Evolutionary conservation across 2,113 vertebrate genomes (phyloP), one percentile per base, ranked within the genome.

Genomic region (Himantopus leucocephalus): DNA sequence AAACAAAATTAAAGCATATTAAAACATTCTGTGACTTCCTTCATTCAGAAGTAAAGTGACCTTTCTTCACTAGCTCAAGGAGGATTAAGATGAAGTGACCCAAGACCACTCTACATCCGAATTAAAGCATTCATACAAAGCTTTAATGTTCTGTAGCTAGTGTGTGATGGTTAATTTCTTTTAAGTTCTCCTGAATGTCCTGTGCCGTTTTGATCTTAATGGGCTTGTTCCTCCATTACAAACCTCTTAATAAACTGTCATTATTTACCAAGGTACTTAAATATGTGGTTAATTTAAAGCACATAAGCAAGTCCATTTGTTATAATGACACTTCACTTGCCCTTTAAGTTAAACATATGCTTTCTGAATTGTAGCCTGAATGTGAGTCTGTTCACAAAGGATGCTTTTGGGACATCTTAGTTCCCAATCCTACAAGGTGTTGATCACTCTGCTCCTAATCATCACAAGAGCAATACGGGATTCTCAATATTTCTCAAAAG

Each of bases 181-280:
- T 74, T 62, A 79, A 68, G 39, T 76, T 93, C 56, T 95, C 35
- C 37, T 68, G 43, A 94, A 76, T 81, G 10, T 79, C 53, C 39
- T 79, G 24, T 80, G 55, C 6, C 13, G 90, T 85, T 94, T 92
- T 80, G 8, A 85, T 88, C 41, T 43, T 88, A 92, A 89, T 75
- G 41, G 7, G 1, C 45, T 79, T 76, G 29, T 68, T 87, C 27
- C 16, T 9, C 18, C 50, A 79, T 58, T 72, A 79, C 15, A 94
- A 70, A 72, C 7, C 27, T 55, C 58, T 79, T 90, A 81, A 78
- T 72, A 92, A 91, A 20, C 32, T 56, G 56, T 58, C 15, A 79
- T 68, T 58, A 79, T 91, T 95, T 89, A 85, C 48, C 70, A 91
- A 79, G 70, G 48, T 73, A 79, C 23, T 79, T 88, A 85, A 95